A percentile compares a stretch with the other conserved stretches of the same genome.
These are phyloP conservation scores for Stegastes partitus DNA, from an alignment of 2,113 vertebrate species.

Conservation along the genomic window DNA sequence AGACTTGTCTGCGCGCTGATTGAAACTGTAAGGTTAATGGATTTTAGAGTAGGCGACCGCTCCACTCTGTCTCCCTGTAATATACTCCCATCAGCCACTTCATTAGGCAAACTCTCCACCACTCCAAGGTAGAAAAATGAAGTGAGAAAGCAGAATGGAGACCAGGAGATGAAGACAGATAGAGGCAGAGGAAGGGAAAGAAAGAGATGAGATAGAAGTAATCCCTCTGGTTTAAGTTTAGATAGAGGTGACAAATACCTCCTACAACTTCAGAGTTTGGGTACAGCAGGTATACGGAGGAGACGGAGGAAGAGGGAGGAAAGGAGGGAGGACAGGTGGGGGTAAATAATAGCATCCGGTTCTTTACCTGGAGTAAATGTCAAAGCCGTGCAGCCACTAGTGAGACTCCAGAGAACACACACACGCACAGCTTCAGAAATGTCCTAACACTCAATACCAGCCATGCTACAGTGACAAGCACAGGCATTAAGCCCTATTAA, in stretches of 20 bases:
- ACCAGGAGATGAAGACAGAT: conserved; percentile 60
- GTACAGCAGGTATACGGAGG: conserved; percentile 10
- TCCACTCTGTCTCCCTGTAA: conserved; percentile 79
- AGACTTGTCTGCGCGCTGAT: conserved; percentile 72
- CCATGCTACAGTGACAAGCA: conserved; percentile 68
- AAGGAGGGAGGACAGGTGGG: not conserved
- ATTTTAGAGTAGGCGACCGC: conserved; percentile 80
- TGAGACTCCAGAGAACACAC: conserved; percentile 69
- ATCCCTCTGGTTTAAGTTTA: conserved; percentile 49
- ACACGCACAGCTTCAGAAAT: conserved; percentile 66
- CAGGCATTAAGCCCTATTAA: conserved; percentile 76
- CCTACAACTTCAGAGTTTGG: conserved; percentile 25
- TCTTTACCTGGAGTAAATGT: conserved; percentile 79
- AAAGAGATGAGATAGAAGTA: conserved; percentile 40
- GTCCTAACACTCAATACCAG: conserved; percentile 67
- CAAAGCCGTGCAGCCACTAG: conserved; percentile 76
- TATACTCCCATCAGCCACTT: conserved; percentile 83
- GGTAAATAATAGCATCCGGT: conserved; percentile 64
- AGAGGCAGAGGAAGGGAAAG: conserved; percentile 50
- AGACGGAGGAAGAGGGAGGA: not conserved
- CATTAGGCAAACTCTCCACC: conserved; percentile 78
- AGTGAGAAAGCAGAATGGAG: conserved; percentile 67
- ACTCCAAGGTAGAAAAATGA: conserved; percentile 71
- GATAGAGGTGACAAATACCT: conserved; percentile 57
- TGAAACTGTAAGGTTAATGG: conserved; percentile 83